Percentiles rank a stretch among this genome's conserved stretches.
Evolutionary conservation across 2,888 invertebrate genomes (phyloP).

Genomic region (Anoplius nigerrimus): DNA sequence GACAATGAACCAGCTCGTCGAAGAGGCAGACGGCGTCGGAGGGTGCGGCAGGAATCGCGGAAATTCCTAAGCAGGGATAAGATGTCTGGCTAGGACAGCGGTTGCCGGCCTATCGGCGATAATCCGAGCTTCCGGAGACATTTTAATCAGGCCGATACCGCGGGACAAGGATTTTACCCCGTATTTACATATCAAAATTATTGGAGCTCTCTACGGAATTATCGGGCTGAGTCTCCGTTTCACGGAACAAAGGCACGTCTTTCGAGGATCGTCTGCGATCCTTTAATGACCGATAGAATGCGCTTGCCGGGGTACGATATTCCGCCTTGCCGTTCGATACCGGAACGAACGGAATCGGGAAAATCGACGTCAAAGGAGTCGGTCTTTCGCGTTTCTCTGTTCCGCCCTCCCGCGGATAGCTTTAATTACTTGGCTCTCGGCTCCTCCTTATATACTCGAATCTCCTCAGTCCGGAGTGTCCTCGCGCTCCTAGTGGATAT

Average conservation of each 20-base stretch:
- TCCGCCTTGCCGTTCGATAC: constrained; percentile 31
- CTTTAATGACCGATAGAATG: constrained; percentile 46
- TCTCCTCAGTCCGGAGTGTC: too few species aligned
- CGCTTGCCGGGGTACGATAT: constrained; percentile 27
- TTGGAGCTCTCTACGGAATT: constrained; percentile 53
- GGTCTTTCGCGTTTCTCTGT: constrained; percentile 27
- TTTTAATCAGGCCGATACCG: constrained; percentile 58
- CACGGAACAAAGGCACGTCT: constrained; percentile 41
- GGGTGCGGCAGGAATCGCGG: background rate
- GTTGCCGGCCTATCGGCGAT: constrained; percentile 35
- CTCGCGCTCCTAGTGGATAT: too few species aligned
- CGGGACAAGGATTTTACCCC: constrained; percentile 49
- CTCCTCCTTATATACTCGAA: background rate
- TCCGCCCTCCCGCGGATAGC: constrained; percentile 33
- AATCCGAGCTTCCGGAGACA: constrained; percentile 49
- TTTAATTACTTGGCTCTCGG: constrained; percentile 49
- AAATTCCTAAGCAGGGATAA: constrained; percentile 47
- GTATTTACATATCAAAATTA: constrained; percentile 65
- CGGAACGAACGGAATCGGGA: constrained; percentile 16
- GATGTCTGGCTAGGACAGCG: constrained; percentile 50
- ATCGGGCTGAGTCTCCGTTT: constrained; percentile 43
- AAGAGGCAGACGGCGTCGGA: background rate
- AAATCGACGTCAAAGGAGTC: constrained; percentile 41
- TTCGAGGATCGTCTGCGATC: constrained; percentile 45
- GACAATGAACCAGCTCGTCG: constrained; percentile 36